Evolutionary conservation across 2,888 invertebrate species (phyloP), one percentile per base, ranked within the genome.

Genomic region (Dynastes hyllus): DNA sequence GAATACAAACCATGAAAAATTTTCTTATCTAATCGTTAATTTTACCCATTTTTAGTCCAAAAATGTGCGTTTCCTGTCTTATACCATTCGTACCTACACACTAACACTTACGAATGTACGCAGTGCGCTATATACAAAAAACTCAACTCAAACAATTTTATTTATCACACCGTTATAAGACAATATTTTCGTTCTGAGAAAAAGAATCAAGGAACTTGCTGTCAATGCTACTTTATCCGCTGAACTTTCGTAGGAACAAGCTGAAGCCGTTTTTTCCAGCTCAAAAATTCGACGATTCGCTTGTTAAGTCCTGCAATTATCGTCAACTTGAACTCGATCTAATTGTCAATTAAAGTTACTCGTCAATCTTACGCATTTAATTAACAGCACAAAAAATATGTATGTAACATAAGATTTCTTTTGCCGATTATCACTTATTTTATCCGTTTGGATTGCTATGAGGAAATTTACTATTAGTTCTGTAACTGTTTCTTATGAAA

Each of bases 51-150:
- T n/a, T n/a, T n/a, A n/a, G n/a, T n/a, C n/a, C n/a, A n/a, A n/a
- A n/a, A n/a, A n/a, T n/a, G 55, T n/a, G 51, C n/a, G 70, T 53
- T 70, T 70, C 70, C 70, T 70, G 70, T 53, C 40, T 6, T 67
- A 37, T 37, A 40, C 40, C 22, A 67, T 45, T 67, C 5, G 37
- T 29, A 22, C 22, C 22, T 22, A 13, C 5, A 13, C 63, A 63
- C 13, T 45, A 8, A 45, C 50, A 70, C 53, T 16, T 70, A 53
- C 27, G 1, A 51, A 70, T 16, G 55, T 58, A 70, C 53, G n/a
- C 29, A 53, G 13, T 0, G 29, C 51, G n/a, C 29, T n/a, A n/a
- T 22, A 70, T 22, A 16, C 16, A 51, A 69, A 69, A 70, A 53
- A 67, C 4, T 2, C 5, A 67, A 45, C 11, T 27, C 29, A 53